Base-by-base conservation (phyloP, 2,113 vertebrate genomes). In the Sceloporus undulatus region DNA sequence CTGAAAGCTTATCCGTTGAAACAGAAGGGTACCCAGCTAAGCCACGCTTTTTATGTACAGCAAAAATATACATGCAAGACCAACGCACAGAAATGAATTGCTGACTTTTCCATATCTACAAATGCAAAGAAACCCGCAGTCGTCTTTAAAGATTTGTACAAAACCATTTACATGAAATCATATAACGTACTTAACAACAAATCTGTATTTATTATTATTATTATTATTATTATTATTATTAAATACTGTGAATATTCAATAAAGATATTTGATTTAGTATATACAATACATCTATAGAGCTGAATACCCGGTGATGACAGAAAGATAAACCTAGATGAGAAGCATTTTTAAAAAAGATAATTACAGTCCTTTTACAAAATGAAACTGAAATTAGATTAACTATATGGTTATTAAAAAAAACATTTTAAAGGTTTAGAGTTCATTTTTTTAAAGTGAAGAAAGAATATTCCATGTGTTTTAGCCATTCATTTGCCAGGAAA, bases 51-150 rank as follows among this genome's bases (percentile, higher is more conserved):
- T 68, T 98, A 97, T 97, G 95, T 98, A 98, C 97, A 98, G 95
- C 98, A 98, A 97, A 97, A 97, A 96, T 96, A 96, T 97, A 98
- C 98, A 98, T 98, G 98, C 97, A 97, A 96, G 95, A 96, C 97
- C 96, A 83, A 96, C 94, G 97, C 96, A 97, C 74, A 78, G 34
- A 95, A 94, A 95, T 93, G 93, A 95, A 81, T 95, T 92, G 94
- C 96, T 95, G 93, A 97, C 94, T 91, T 97, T 94, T 84, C 96
- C 96, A 96, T 97, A 97, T 97, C 94, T 97, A 97, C 97, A 97
- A 97, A 96, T 97, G 95, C 96, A 96, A 97, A 71, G 25, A 62
- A 97, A 96, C 88, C 95, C 97, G 95, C 95, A 38, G 34, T 62
- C n/a, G 91, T 95, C 94, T 96, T 96, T 94, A 93, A 96, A 97